Evolutionary conservation across 2,888 invertebrate genomes (phyloP).

Genomic region (Tridacna gigas): DNA sequence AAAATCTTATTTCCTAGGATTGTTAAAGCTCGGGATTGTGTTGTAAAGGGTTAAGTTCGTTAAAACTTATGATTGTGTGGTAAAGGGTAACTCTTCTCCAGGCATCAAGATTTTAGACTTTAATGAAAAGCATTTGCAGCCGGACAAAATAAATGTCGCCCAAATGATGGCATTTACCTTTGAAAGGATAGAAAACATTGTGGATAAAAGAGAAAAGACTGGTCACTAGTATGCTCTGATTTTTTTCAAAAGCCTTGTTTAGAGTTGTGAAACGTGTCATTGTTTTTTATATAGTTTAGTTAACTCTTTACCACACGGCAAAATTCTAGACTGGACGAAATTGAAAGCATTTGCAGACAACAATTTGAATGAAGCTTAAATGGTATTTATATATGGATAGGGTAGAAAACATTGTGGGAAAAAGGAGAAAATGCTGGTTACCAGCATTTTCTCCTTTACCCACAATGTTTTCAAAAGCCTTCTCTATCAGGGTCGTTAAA

Average conservation of each 20-base stretch:
- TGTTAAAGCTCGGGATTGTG: neutral
- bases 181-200: too few species aligned
- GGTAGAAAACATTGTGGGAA: neutral
- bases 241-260: too few species aligned
- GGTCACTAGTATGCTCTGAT: too few species aligned
- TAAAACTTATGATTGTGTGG: neutral
- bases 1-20: neutral
- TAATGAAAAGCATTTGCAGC: too few species aligned
- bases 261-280: too few species aligned
- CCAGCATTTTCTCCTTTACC: neutral
- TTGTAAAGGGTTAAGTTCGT: neutral
- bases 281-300: too few species aligned
- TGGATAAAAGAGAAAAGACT: too few species aligned
- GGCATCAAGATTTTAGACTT: too few species aligned
- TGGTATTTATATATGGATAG: neutral
- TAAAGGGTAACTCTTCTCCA: too few species aligned
- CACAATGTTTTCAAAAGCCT: neutral
- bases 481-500: neutral
- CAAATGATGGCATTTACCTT: too few species aligned
- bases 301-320: neutral
- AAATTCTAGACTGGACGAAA: neutral
- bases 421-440: neutral
- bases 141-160: too few species aligned
- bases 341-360: neutral
- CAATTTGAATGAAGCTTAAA: too few species aligned